These are phyloP conservation scores for Microcebus lehilahytsara DNA, from an alignment of 2,113 vertebrate species.

Conservation along the genomic window DNA sequence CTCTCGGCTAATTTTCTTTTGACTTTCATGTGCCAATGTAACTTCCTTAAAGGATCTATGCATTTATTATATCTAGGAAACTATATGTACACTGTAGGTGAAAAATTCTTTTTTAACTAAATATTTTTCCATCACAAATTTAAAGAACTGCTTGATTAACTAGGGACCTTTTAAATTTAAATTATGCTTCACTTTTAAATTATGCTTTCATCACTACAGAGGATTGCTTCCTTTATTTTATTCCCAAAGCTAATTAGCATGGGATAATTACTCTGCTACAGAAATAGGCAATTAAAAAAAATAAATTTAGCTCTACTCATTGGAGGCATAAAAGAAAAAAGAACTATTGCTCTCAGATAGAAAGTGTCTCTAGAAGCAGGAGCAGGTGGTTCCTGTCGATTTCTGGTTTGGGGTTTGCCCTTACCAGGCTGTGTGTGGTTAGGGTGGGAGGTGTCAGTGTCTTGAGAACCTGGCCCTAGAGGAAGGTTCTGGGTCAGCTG, in stretches of 20 bases:
- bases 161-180: not conserved
- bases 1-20: conserved; percentile 1
- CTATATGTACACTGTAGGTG: not conserved
- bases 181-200: conserved; percentile 15
- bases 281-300: not conserved
- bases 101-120: conserved; percentile 29
- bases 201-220: not conserved
- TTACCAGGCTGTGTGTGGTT: fast-evolving
- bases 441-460: fast-evolving
- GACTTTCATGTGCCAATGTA: conserved; percentile 67
- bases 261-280: conserved; percentile 37
- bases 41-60: conserved; percentile 25
- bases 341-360: not conserved
- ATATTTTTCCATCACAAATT: conserved; percentile 37
- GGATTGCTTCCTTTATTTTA: conserved; percentile 27
- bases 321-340: not conserved
- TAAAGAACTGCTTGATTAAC: conserved; percentile 43
- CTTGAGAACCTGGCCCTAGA: not conserved
- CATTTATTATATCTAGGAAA: conserved; percentile 1
- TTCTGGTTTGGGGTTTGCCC: not conserved
- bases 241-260: conserved; percentile 43
- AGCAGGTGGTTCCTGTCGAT: not conserved
- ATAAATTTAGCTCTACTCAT: not conserved
- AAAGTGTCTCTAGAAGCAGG: not conserved
- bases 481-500: not conserved